Percentiles rank a stretch among this genome's conserved stretches.
Conservation (phyloP, 1,140 invertebrate genomes). For the Drosophila ironensis region DNA sequence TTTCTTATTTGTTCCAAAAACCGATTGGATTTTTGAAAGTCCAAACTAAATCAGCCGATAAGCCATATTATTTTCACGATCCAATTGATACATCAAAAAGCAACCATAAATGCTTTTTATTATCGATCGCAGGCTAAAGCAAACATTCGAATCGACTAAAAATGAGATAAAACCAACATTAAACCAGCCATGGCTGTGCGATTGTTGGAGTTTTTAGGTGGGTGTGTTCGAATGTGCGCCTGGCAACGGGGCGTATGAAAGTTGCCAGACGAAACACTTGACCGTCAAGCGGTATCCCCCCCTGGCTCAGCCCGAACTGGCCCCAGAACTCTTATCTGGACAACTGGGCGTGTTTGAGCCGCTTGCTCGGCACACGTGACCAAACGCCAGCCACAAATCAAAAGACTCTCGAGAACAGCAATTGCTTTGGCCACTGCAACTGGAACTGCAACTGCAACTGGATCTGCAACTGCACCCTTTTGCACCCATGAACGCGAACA, state of each 20-base stretch:
- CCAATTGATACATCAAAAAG: constrained; percentile 15
- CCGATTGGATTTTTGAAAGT: background rate
- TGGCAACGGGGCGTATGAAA: constrained; percentile 39
- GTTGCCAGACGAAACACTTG: constrained; percentile 53
- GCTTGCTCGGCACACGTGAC: constrained; percentile 54
- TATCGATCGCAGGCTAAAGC: constrained; percentile 3
- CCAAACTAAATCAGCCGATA: too few species aligned
- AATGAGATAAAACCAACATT: constrained; percentile 28
- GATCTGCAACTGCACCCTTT: constrained; percentile 57
- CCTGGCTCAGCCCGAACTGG: constrained; percentile 2
- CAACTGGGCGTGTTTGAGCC: constrained; percentile 47
- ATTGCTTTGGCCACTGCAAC: constrained; percentile 16
- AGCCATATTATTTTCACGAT: background rate
- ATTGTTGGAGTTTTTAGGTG: constrained; percentile 16
- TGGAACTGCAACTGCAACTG: constrained; percentile 11
- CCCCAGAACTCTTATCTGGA: constrained; percentile 47
- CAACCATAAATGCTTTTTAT: background rate
- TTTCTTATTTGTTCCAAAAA: too few species aligned
- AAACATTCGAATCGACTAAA: constrained; percentile 20
- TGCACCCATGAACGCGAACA: constrained; percentile 36
- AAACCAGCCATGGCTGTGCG: constrained; percentile 16
- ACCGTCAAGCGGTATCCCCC: constrained; percentile 41
- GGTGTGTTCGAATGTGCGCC: constrained; percentile 25
- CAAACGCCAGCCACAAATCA: constrained; percentile 51
- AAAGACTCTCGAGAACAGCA: constrained; percentile 43